Evolutionary conservation across 2,113 vertebrate species (phyloP).

Genomic region (Girardinichthys multiradiatus): DNA sequence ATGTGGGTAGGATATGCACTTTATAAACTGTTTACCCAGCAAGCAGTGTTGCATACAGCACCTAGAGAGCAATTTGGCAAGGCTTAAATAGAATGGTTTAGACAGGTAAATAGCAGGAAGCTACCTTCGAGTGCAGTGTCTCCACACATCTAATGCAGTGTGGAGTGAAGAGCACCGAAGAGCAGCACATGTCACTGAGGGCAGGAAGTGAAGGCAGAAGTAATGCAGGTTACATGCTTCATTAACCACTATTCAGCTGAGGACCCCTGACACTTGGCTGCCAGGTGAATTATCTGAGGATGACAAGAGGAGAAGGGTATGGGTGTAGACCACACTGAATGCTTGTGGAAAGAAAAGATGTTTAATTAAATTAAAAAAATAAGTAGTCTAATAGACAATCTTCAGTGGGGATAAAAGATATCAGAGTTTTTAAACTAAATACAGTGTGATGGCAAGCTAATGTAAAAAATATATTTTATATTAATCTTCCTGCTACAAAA

Average conservation of each 20-base stretch:
- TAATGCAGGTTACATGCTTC: slow-evolving; percentile 64
- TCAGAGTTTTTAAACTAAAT: neutral
- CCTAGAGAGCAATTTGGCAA: slow-evolving; percentile 57
- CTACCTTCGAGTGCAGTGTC: slow-evolving; percentile 55
- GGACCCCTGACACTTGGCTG: slow-evolving; percentile 43
- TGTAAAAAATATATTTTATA: neutral
- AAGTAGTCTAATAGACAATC: neutral
- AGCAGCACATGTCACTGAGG: slow-evolving; percentile 55
- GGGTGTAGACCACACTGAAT: slow-evolving; percentile 6
- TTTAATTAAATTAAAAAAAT: slow-evolving; percentile 26
- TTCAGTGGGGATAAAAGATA: neutral
- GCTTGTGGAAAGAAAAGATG: slow-evolving; percentile 8
- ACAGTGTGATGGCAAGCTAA: neutral
- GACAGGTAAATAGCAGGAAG: slow-evolving; percentile 54
- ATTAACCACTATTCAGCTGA: slow-evolving; percentile 60
- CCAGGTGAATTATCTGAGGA: slow-evolving; percentile 56
- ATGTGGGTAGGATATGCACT: neutral
- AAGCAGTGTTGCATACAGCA: slow-evolving; percentile 39
- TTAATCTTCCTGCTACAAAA: too few species aligned
- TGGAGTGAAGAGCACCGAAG: slow-evolving; percentile 56
- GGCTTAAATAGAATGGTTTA: slow-evolving; percentile 61
- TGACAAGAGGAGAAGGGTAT: slow-evolving; percentile 32
- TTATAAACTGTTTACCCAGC: slow-evolving; percentile 13
- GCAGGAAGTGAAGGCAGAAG: slow-evolving; percentile 47
- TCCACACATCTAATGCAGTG: slow-evolving; percentile 65